Evolutionary conservation across 2,888 invertebrate species (phyloP), one percentile per base, ranked within the genome.

Genomic region (Apodemia arnacis): DNA sequence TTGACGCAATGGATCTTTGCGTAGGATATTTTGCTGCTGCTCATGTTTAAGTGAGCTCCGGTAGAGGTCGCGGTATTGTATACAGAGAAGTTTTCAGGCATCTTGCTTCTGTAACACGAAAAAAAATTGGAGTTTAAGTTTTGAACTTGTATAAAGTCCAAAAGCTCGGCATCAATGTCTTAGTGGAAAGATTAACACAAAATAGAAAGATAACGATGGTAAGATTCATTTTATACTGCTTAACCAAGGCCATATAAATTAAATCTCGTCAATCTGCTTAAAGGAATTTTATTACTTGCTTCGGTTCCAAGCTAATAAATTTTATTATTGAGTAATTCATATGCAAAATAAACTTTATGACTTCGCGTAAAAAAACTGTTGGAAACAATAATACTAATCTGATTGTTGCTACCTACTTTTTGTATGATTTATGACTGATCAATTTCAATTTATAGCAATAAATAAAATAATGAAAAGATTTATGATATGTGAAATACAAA

Each of bases 281-380:
- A 11, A n/a, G 21, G 21, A 66, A 66, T 66, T 66, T 66, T 66
- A 66, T 66, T 24, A 66, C 66, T 10, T 66, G 4, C 8, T 7
- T 49, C 18, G 66, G 11, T 66, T 10, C 66, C 10, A 66, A 4
- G 10, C 66, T 11, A 7, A 66, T 66, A 66, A 5, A 66, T 66
- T 66, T 2, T 66, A 66, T 11, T 66, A n/a, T 11, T 11, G 18
- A 7, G 3, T 24, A 66, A 66, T 66, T 66, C 27, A 10, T 66
- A 24, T 66, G 66, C 66, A 11, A 66, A 66, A 66, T n/a, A 3
- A 66, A 66, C 66, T n/a, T 66, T 66, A 66, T n/a, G 66, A 66
- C 66, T 66, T 66, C 66, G 66, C 3, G 66, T n/a, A n/a, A 66
- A 66, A 24, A 66, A 66, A n/a, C 66, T 66, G 27, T 66, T n/a